These are phyloP conservation scores for Actenoides lindsayi DNA, from an alignment of 2,113 vertebrate species.

Conservation along the genomic window DNA sequence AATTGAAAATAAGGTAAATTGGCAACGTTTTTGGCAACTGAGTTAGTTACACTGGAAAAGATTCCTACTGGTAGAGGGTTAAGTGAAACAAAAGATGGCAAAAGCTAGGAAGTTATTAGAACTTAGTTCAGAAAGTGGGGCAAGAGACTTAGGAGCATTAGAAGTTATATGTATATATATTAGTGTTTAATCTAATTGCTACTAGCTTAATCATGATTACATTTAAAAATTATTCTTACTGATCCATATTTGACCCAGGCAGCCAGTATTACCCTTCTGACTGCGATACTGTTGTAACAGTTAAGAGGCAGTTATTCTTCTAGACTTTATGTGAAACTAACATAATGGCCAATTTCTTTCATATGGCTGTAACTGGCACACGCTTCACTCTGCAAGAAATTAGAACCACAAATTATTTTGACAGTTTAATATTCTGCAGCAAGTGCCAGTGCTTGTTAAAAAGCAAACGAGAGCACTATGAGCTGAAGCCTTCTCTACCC, in stretches of 20 bases:
- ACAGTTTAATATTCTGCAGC: background rate
- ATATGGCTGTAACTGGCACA: background rate
- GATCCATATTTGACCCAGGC: background rate
- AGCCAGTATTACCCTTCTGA: conserved; percentile 25
- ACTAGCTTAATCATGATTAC: conserved; percentile 32
- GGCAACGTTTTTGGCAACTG: background rate
- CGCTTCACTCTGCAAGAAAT: background rate
- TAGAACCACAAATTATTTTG: background rate
- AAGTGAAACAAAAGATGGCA: background rate
- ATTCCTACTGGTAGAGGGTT: background rate
- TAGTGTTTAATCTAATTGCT: background rate
- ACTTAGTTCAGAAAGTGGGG: background rate
- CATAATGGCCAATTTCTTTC: background rate
- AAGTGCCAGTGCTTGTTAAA: background rate
- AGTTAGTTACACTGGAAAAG: background rate
- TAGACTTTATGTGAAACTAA: background rate
- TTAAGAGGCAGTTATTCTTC: background rate
- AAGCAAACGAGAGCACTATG: background rate
- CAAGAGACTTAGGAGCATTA: background rate
- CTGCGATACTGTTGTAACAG: background rate
- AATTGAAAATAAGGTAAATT: background rate
- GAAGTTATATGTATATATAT: background rate
- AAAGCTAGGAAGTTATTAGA: background rate
- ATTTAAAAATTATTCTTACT: background rate
- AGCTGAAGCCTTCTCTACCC: conserved; percentile 3